Evolutionary conservation across 1,140 invertebrate genomes (phyloP).

Genomic region (Stegodyphus mimosarum): DNA sequence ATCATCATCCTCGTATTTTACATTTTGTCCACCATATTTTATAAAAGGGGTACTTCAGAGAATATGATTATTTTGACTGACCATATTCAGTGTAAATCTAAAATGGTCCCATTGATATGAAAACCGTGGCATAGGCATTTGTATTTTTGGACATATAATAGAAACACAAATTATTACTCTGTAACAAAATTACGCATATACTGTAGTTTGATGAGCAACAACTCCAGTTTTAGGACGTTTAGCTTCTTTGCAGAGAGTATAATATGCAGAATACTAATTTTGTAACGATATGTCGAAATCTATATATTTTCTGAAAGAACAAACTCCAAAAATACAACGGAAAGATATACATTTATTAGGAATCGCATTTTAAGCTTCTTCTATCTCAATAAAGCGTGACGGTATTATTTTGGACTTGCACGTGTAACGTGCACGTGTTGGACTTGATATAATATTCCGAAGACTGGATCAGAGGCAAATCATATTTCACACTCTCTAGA

Average conservation of each 20-base stretch:
- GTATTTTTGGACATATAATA: too few relatives aligned
- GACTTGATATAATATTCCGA: neutral
- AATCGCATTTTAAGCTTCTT: neutral
- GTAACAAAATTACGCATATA: neutral
- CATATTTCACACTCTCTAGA: too few relatives aligned
- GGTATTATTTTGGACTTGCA: conserved; percentile 54
- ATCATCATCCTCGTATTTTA: too few relatives aligned
- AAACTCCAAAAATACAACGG: conserved; percentile 44
- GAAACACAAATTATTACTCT: too few relatives aligned
- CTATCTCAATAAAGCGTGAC: conserved; percentile 23
- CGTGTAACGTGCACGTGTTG: conserved; percentile 38
- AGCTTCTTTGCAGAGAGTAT: neutral
- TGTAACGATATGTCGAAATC: conserved; percentile 6
- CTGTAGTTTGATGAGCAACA: conserved; percentile 5
- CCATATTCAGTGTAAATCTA: conserved; percentile 18
- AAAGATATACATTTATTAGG: neutral
- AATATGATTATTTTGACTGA: neutral
- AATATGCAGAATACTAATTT: conserved; percentile 5
- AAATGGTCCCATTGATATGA: conserved; percentile 55
- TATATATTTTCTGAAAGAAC: conserved; percentile 16
- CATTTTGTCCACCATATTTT: too few relatives aligned
- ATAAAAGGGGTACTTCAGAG: too few relatives aligned
- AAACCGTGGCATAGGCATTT: conserved; percentile 52
- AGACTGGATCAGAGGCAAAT: neutral
- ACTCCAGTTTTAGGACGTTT: conserved; percentile 37